phyloP scores from a whole-genome alignment of 2,113 vertebrate species.

The Corythaixoides concolor region DNA sequence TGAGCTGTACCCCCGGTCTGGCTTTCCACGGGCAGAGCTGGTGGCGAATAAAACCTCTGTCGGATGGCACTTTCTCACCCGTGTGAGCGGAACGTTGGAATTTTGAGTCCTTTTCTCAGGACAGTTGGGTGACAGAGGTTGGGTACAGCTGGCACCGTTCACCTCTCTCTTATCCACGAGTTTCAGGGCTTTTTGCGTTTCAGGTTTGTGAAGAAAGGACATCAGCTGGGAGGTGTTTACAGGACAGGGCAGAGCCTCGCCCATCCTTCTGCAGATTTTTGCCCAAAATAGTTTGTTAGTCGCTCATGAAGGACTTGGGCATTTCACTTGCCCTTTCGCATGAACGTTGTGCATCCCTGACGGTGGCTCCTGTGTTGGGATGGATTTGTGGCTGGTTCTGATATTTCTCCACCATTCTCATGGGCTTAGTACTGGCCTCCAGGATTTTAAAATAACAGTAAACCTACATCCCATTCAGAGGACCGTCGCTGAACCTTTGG shows the following conservation, averaged over 20 bases:
- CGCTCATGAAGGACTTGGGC: neutral
- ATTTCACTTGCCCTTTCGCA: neutral
- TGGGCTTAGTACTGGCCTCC: neutral
- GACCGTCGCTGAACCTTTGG: neutral
- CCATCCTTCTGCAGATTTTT: neutral
- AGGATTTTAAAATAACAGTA: neutral
- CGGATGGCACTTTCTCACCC: neutral
- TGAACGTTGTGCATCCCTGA: neutral
- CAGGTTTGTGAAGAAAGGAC: neutral
- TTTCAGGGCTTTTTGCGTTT: neutral
- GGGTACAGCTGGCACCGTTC: neutral
- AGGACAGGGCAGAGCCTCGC: neutral
- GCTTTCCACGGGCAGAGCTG: neutral
- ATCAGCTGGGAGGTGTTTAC: neutral
- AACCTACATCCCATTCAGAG: neutral
- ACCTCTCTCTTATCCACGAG: neutral
- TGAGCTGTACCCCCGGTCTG: neutral
- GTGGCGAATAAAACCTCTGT: neutral
- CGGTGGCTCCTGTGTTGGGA: fast-evolving
- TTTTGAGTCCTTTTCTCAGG: neutral
- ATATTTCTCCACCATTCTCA: fast-evolving
- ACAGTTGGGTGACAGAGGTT: neutral
- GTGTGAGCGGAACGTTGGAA: fast-evolving
- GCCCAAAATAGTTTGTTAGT: neutral
- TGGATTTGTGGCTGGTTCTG: neutral